Conservation (phyloP, 1,140 invertebrate species). For the Aphidius gifuensis region DNA sequence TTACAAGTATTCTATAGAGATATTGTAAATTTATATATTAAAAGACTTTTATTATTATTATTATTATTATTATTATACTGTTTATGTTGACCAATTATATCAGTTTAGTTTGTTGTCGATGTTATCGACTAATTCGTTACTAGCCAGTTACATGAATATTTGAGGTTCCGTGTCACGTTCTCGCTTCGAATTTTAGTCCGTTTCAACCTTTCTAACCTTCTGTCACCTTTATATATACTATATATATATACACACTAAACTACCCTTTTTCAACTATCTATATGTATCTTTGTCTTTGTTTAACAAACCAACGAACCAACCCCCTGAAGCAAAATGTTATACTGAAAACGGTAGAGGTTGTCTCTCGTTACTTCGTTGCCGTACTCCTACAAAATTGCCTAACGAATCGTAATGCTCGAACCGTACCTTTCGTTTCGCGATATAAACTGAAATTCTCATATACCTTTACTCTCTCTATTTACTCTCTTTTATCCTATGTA, state of each 20-base stretch:
- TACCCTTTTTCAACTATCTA: not conserved
- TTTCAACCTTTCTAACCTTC: slow-evolving; percentile 7
- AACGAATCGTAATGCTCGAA: slow-evolving; percentile 23
- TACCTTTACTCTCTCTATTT: not conserved
- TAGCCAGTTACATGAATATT: slow-evolving; percentile 16
- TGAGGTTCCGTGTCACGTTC: slow-evolving; percentile 25
- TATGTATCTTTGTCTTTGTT: not conserved
- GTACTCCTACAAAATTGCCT: slow-evolving; percentile 22
- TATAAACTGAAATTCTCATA: not conserved
- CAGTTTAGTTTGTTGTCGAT: slow-evolving; percentile 9
- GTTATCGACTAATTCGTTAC: slow-evolving; percentile 16
- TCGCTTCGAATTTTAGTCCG: slow-evolving; percentile 14
- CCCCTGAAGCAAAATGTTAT: not conserved
- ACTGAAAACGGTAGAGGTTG: slow-evolving; percentile 13
- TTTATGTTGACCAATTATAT: slow-evolving; percentile 8
- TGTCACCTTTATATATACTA: not conserved
- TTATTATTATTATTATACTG: no score
- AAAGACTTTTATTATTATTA: no score
- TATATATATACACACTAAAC: no score
- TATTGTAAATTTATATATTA: no score
- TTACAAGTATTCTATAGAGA: no score
- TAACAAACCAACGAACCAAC: not conserved
- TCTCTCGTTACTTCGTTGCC: slow-evolving; percentile 25
- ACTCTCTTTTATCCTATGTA: not conserved
- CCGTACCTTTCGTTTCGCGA: slow-evolving; percentile 21